Percentiles rank a stretch among this genome's conserved stretches.
phyloP scores from a whole-genome alignment of 2,888 invertebrate species.

The Agonum fuliginosum region DNA sequence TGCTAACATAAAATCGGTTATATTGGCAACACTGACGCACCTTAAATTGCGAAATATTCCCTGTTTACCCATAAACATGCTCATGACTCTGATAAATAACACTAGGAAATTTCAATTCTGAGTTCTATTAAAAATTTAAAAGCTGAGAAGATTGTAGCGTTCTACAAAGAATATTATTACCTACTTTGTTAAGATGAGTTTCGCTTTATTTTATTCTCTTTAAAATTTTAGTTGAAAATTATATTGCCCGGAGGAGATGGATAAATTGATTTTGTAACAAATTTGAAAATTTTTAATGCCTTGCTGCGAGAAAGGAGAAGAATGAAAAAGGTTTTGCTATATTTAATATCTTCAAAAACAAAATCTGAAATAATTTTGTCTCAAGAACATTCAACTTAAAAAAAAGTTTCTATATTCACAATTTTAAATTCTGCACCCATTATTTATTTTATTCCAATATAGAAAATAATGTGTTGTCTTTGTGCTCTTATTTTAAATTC shows the following conservation, averaged over 20 bases:
- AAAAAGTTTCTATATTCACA: too few relatives aligned
- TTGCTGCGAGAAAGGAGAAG: too few relatives aligned
- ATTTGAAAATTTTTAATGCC: too few relatives aligned
- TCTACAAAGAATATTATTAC: constrained; percentile 34
- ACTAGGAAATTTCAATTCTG: constrained; percentile 14
- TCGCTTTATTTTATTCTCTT: constrained; percentile 10
- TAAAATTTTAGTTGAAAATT: constrained; percentile 9
- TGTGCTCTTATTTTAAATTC: too few relatives aligned
- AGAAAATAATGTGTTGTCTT: too few relatives aligned
- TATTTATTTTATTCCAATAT: too few relatives aligned
- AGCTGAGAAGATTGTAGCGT: constrained; percentile 22
- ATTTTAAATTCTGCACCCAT: too few relatives aligned
- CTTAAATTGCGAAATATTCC: constrained; percentile 22
- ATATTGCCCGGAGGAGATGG: constrained; percentile 3
- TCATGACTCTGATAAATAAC: constrained; percentile 10
- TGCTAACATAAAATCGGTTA: constrained; percentile 42
- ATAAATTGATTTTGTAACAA: constrained; percentile 24
- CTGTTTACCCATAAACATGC: constrained; percentile 14
- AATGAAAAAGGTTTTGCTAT: too few relatives aligned
- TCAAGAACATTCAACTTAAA: too few relatives aligned
- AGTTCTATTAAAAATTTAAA: constrained; percentile 38
- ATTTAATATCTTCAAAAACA: too few relatives aligned
- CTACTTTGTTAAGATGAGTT: constrained; percentile 5
- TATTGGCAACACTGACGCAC: constrained; percentile 17
- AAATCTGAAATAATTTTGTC: too few relatives aligned